Conservation (phyloP, 2,888 invertebrate genomes). For the Dryococelus australis region DNA sequence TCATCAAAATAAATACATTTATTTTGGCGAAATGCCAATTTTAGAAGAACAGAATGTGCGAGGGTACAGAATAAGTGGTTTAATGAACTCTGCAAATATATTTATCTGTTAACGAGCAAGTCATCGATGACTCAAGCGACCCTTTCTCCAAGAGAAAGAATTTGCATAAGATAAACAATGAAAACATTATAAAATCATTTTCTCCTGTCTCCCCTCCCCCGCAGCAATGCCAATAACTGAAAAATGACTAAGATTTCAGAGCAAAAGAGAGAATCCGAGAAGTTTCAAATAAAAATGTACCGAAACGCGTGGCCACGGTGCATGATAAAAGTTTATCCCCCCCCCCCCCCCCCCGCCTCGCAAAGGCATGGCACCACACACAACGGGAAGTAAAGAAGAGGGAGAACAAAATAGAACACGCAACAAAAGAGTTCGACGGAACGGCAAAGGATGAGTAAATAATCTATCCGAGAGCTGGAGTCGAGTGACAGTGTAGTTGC, state of each 20-base stretch:
- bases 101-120: too few relatives aligned
- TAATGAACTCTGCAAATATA: too few relatives aligned
- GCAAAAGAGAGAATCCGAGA: neutral
- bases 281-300: neutral
- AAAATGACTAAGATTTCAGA: neutral
- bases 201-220: neutral
- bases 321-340: neutral
- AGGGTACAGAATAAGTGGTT: too few relatives aligned
- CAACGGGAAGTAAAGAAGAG: neutral
- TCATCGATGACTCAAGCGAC: too few relatives aligned
- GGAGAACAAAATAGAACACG: neutral
- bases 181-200: neutral
- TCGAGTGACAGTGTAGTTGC: neutral
- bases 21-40: too few relatives aligned
- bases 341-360: too few relatives aligned
- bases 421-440: neutral
- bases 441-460: neutral
- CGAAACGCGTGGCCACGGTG: neutral
- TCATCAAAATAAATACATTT: too few relatives aligned
- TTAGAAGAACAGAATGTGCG: too few relatives aligned
- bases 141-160: too few relatives aligned
- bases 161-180: too few relatives aligned
- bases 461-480: neutral
- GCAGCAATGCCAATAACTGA: neutral
- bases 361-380: too few relatives aligned